Conservation (phyloP, 1,140 invertebrate genomes). For the Berghia stephanieae region DNA sequence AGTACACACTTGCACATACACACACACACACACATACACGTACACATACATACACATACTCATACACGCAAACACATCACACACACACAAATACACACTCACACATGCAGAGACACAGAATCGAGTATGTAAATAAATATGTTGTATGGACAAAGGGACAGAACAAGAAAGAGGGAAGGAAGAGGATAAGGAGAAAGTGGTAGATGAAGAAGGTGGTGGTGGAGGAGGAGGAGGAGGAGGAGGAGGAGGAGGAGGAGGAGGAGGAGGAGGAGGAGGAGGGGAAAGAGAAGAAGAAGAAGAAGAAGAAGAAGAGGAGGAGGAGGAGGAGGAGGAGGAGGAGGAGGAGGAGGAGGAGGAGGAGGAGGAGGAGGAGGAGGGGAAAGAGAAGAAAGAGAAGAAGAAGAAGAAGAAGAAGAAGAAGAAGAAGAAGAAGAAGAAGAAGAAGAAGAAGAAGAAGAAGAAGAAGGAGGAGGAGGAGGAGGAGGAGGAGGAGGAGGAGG, state of each 20-base stretch:
- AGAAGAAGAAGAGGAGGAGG: background rate
- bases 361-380: background rate
- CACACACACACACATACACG: conserved; percentile 1
- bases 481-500: too few species aligned
- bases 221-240: too few species aligned
- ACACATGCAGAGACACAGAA: conserved; percentile 13
- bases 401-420: background rate
- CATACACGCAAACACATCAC: background rate
- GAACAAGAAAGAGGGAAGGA: too few species aligned
- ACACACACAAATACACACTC: background rate
- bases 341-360: conserved; percentile 9
- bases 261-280: too few species aligned
- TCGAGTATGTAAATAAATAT: too few species aligned
- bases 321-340: background rate
- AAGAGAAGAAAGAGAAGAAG: conserved; percentile 13
- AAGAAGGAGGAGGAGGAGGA: too few species aligned
- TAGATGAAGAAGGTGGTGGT: too few species aligned
- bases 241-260: too few species aligned
- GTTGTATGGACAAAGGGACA: too few species aligned
- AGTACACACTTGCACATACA: background rate
- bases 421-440: too few species aligned
- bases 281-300: background rate
- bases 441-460: too few species aligned
- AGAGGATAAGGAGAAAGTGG: too few species aligned
- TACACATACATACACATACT: background rate